These are phyloP conservation scores for Oceanodroma tethys DNA, from an alignment of 2,113 vertebrate species.

Conservation along the genomic window DNA sequence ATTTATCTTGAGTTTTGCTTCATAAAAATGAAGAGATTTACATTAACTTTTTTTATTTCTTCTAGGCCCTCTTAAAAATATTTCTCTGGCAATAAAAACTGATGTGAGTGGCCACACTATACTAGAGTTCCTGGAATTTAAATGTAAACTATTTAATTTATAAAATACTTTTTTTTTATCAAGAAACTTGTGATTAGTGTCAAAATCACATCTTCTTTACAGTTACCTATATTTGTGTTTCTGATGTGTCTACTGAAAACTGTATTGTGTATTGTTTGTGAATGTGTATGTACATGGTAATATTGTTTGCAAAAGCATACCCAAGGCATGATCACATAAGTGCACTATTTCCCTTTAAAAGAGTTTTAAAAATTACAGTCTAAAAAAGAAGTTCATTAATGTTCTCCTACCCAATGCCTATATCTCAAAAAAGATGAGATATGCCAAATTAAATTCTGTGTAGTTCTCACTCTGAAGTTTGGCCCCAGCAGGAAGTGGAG, in stretches of 20 bases:
- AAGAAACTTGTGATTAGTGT: background rate
- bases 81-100: background rate
- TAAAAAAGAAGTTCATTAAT: background rate
- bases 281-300: background rate
- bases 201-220: background rate
- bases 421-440: background rate
- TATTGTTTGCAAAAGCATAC: background rate
- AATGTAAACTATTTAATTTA: background rate
- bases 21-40: background rate
- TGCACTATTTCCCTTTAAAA: background rate
- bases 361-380: background rate
- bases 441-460: background rate
- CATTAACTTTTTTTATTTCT: background rate
- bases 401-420: background rate
- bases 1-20: background rate
- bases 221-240: background rate
- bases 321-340: background rate
- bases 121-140: background rate
- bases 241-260: background rate
- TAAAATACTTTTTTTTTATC: background rate
- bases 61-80: background rate
- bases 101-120: background rate
- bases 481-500: background rate
- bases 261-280: background rate
- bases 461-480: background rate